Conservation (phyloP, 2,113 vertebrate species). For the Puma concolor region DNA sequence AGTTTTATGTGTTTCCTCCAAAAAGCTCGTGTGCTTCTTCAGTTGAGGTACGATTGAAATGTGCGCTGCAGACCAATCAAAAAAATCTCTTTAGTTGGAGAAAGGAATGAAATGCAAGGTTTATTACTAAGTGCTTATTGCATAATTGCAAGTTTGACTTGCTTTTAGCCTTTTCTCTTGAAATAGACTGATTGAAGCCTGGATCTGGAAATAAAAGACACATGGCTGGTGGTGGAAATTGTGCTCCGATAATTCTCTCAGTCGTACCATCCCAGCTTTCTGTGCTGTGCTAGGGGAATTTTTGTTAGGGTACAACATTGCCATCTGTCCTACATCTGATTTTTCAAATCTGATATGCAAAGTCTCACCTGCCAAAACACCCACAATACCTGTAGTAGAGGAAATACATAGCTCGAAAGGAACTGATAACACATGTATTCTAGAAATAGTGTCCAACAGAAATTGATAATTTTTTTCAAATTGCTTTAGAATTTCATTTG, state of each 20-base stretch:
- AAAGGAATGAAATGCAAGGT: background rate
- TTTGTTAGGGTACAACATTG: background rate
- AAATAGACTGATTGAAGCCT: background rate
- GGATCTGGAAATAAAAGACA: background rate
- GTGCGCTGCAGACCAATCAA: background rate
- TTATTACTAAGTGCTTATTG: slow-evolving; percentile 1
- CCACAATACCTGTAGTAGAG: slow-evolving; percentile 23
- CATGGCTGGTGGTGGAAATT: background rate
- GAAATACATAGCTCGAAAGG: slow-evolving; percentile 22
- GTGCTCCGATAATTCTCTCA: background rate
- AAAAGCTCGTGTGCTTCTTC: background rate
- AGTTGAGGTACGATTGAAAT: slow-evolving; percentile 47
- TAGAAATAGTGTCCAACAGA: slow-evolving; percentile 22
- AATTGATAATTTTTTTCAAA: slow-evolving; percentile 5
- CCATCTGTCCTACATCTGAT: background rate
- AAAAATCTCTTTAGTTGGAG: background rate
- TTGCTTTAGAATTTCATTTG: slow-evolving; percentile 29
- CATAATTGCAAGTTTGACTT: background rate
- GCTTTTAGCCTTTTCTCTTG: slow-evolving; percentile 1
- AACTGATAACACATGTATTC: background rate
- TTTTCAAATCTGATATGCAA: slow-evolving; percentile 52
- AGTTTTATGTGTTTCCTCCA: background rate
- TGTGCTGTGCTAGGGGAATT: background rate
- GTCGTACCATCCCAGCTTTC: background rate
- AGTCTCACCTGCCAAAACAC: slow-evolving; percentile 33